A percentile compares a stretch with the other conserved stretches of the same genome.
phyloP scores from a whole-genome alignment of 1,140 invertebrate genomes.

The Orius laevigatus region DNA sequence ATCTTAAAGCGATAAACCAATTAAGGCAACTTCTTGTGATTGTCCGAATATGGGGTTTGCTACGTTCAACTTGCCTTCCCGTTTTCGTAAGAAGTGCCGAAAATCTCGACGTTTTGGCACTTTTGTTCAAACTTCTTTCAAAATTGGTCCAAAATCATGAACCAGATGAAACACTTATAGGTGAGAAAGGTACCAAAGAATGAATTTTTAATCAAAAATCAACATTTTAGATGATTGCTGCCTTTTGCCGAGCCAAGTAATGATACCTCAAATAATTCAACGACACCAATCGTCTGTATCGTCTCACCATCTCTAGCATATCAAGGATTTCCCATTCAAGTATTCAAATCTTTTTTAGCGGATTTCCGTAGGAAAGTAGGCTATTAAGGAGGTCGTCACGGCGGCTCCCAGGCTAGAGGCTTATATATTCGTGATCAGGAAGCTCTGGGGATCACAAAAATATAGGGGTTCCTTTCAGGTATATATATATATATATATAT shows the following conservation, averaged over 20 bases:
- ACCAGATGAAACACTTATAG: constrained; percentile 58
- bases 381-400: too few species aligned
- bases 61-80: constrained; percentile 61
- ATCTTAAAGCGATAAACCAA: constrained; percentile 59
- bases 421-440: too few species aligned
- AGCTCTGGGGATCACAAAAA: too few species aligned
- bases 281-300: constrained; percentile 37
- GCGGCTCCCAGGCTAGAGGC: too few species aligned
- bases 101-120: constrained; percentile 60
- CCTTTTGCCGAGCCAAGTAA: constrained; percentile 64
- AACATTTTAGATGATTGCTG: constrained; percentile 70
- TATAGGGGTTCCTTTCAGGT: too few species aligned
- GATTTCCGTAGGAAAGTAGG: too few species aligned
- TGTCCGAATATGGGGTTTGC: constrained; percentile 71
- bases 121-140: constrained; percentile 66
- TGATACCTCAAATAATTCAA: constrained; percentile 61
- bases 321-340: constrained; percentile 45
- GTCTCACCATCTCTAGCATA: constrained; percentile 50
- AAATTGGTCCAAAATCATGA: constrained; percentile 49
- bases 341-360: constrained; percentile 26
- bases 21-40: constrained; percentile 74
- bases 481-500: too few species aligned
- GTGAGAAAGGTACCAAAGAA: too few species aligned
- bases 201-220: too few species aligned
- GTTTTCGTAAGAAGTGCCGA: constrained; percentile 56